A percentile compares a stretch with the other conserved stretches of the same genome.
These are phyloP conservation scores for Cyprichromis sp. DNA, from an alignment of 2,113 vertebrate genomes.

Conservation along the genomic window DNA sequence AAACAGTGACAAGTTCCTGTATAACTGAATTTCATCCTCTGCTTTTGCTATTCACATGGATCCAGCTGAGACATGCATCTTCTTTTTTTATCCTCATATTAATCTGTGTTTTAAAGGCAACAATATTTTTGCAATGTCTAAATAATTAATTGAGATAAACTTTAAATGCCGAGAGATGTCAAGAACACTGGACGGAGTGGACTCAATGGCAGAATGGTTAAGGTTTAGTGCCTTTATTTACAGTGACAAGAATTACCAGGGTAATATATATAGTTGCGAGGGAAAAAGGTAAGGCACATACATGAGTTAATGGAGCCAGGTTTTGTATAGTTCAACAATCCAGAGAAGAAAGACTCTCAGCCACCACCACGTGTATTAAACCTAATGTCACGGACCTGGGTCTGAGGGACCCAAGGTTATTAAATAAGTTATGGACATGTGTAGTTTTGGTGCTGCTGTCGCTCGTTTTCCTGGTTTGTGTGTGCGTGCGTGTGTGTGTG, in stretches of 20 bases:
- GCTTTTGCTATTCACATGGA: background rate
- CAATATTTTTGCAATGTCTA: background rate
- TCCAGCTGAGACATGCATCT: background rate
- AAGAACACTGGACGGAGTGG: background rate
- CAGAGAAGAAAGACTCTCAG: background rate
- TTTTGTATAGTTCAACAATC: background rate
- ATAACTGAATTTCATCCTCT: background rate
- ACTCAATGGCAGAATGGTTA: background rate
- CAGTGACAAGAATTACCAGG: background rate
- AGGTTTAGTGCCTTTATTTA: background rate
- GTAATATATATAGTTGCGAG: background rate
- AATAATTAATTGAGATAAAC: background rate
- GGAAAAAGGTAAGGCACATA: background rate
- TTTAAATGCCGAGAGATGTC: background rate
- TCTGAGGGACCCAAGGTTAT: background rate
- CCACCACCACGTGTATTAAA: background rate
- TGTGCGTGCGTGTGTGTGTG: background rate
- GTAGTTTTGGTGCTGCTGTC: background rate
- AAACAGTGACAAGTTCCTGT: background rate
- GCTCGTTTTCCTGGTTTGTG: background rate
- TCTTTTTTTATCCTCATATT: background rate
- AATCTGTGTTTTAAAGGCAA: background rate
- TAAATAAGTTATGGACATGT: background rate
- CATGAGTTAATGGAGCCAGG: background rate
- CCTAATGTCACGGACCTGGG: background rate